Evolutionary conservation across 2,888 invertebrate genomes (phyloP).

Genomic region (Tanytarsus gracilentus): DNA sequence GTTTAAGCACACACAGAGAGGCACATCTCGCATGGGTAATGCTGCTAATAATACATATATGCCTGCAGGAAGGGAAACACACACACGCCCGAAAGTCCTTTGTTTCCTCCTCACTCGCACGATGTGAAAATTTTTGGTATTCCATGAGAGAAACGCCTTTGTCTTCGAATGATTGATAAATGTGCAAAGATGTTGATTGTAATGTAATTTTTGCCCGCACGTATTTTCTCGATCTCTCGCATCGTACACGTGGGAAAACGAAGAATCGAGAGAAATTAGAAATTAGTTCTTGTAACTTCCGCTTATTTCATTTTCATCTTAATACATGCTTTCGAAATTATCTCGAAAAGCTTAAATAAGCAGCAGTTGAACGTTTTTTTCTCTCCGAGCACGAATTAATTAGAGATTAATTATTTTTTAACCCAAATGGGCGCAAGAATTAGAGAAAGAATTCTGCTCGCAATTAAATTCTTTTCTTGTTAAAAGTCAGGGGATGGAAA

Average conservation of each 20-base stretch:
- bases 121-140: neutral
- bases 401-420: conserved; percentile 10
- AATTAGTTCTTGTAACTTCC: neutral
- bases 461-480: too few species aligned
- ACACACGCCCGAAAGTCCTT: neutral
- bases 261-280: too few species aligned
- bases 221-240: conserved; percentile 5
- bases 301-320: neutral
- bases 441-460: too few species aligned
- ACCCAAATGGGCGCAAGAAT: too few species aligned
- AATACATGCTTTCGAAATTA: neutral
- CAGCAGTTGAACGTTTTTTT: neutral
- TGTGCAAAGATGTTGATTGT: conserved; percentile 24
- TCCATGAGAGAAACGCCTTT: neutral
- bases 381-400: conserved; percentile 4
- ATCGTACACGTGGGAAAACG: too few species aligned
- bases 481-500: too few species aligned
- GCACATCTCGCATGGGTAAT: neutral
- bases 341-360: too few species aligned
- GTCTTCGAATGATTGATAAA: conserved; percentile 27
- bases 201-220: conserved; percentile 23
- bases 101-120: too few species aligned
- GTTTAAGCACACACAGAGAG: neutral
- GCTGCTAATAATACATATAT: neutral
- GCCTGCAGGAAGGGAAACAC: neutral